Conservation (phyloP, 2,113 vertebrate genomes). For the Vombatus ursinus region DNA sequence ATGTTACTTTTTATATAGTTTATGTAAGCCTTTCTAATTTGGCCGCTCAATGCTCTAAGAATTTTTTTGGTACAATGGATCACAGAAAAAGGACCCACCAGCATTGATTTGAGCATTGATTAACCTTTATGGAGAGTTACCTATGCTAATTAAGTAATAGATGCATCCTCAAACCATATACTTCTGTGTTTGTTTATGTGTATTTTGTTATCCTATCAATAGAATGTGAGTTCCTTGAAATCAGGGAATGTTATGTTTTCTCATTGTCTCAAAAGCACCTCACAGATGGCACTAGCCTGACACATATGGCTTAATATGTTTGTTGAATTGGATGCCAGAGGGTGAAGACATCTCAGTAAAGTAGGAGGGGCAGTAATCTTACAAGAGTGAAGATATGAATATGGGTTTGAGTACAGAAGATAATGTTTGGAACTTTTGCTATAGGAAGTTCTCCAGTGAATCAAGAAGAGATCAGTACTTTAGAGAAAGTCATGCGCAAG, state of each 20-base stretch:
- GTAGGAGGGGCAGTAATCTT: not conserved
- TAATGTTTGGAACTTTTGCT: not conserved
- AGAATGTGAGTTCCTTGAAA: not conserved
- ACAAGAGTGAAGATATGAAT: not conserved
- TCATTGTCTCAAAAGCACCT: not conserved
- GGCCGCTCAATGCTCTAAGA: not conserved
- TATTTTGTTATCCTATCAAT: not conserved
- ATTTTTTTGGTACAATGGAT: not conserved
- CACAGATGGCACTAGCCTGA: not conserved
- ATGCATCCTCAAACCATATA: not conserved
- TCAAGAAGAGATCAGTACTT: not conserved
- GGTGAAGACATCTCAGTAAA: not conserved
- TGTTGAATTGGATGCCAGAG: not conserved
- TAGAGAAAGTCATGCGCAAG: not conserved
- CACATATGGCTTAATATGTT: not conserved
- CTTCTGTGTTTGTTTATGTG: not conserved
- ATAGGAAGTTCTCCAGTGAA: not conserved
- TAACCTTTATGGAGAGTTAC: too few relatives aligned
- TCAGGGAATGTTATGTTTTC: not conserved
- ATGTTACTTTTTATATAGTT: not conserved
- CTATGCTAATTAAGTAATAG: not conserved
- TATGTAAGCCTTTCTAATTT: not conserved
- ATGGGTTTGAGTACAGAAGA: not conserved
- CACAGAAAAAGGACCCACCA: not conserved
- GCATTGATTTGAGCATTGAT: too few relatives aligned